phyloP scores from a whole-genome alignment of 1,140 invertebrate species.

The Proctacanthus coquilletti region DNA sequence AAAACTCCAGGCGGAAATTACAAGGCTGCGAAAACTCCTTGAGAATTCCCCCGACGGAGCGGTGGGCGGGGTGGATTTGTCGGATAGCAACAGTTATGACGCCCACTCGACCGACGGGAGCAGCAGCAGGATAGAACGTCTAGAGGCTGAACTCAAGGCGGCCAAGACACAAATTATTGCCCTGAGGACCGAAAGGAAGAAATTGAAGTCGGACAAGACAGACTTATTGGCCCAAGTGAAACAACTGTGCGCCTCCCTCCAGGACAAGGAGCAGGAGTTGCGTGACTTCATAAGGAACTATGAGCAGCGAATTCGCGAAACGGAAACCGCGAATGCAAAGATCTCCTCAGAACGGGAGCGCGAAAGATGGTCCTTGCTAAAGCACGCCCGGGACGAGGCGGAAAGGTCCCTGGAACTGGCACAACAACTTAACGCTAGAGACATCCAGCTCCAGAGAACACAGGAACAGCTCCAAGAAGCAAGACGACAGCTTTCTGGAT shows the following conservation, averaged over 20 bases:
- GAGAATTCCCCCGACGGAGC: slow-evolving; percentile 28
- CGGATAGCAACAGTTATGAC: slow-evolving; percentile 14
- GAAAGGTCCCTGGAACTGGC: slow-evolving; percentile 72
- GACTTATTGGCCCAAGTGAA: slow-evolving; percentile 90
- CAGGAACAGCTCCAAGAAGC: slow-evolving; percentile 70
- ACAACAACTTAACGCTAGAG: slow-evolving; percentile 69
- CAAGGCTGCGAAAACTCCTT: slow-evolving; percentile 39
- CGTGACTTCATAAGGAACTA: slow-evolving; percentile 89
- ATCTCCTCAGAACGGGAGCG: slow-evolving; percentile 73
- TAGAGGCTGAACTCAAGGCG: slow-evolving; percentile 42
- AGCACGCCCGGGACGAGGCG: slow-evolving; percentile 76
- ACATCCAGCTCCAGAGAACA: slow-evolving; percentile 67
- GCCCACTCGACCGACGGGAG: slow-evolving; percentile 11
- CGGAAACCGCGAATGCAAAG: slow-evolving; percentile 40
- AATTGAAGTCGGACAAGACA: slow-evolving; percentile 84
- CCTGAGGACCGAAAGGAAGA: slow-evolving; percentile 75
- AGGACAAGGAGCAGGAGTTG: slow-evolving; percentile 86
- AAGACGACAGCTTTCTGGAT: slow-evolving; percentile 51
- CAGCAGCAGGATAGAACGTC: slow-evolving; percentile 18
- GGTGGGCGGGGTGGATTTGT: slow-evolving; percentile 19
- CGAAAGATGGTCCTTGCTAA: slow-evolving; percentile 73
- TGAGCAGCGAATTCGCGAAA: slow-evolving; percentile 49
- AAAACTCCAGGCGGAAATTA: slow-evolving; percentile 47
- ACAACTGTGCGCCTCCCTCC: slow-evolving; percentile 80
- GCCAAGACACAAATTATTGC: slow-evolving; percentile 42